Evolutionary conservation across 2,888 invertebrate species (phyloP).

Genomic region (Idaea dimidiata): DNA sequence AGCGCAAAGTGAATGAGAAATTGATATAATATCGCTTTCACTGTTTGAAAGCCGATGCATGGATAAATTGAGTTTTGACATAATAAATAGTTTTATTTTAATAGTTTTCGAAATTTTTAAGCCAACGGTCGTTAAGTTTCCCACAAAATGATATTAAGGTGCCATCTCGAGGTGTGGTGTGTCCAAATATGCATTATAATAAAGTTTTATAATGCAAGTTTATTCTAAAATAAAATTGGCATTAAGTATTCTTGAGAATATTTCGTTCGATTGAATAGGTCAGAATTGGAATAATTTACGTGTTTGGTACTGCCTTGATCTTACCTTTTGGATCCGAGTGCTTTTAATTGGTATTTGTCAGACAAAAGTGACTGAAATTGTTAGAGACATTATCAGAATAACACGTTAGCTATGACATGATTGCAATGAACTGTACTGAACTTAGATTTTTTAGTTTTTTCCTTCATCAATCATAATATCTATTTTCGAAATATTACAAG

Average conservation of each 20-base stretch:
- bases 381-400: no score
- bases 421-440: no score
- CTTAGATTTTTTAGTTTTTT: background rate
- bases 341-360: background rate
- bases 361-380: background rate
- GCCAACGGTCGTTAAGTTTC: background rate
- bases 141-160: background rate
- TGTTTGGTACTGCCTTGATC: background rate
- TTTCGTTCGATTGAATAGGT: background rate
- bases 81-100: background rate
- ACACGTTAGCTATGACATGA: no score
- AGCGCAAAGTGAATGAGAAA: background rate
- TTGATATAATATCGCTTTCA: background rate
- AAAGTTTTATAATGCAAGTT: background rate
- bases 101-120: background rate
- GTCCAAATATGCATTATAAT: background rate
- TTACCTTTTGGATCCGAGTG: background rate
- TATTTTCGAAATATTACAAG: background rate
- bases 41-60: background rate
- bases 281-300: background rate
- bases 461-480: background rate
- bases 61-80: background rate
- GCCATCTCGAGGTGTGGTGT: background rate
- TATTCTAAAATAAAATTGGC: no score
- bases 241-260: no score